A percentile compares a stretch with the other conserved stretches of the same genome.
Conservation (phyloP, 2,888 invertebrate genomes). For the Oscheius sp. region DNA sequence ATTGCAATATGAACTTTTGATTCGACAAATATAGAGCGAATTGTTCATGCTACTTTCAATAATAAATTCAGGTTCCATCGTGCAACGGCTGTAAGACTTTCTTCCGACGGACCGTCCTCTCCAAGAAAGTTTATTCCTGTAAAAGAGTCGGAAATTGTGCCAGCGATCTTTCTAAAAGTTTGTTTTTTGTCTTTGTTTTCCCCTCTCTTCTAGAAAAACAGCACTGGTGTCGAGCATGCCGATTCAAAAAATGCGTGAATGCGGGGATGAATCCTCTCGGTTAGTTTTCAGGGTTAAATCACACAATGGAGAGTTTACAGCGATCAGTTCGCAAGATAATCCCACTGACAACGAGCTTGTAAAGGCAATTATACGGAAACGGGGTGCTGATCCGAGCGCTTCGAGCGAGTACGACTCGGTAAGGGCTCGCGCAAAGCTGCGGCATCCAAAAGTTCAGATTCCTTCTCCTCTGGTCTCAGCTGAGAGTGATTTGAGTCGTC, state of each 20-base stretch:
- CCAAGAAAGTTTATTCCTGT: slow-evolving; percentile 44
- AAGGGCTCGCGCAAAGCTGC: background rate
- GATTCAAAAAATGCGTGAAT: slow-evolving; percentile 52
- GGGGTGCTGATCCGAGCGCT: background rate
- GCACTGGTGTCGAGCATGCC: slow-evolving; percentile 54
- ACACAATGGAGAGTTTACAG: background rate
- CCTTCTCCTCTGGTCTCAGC: background rate
- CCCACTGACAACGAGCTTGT: slow-evolving; percentile 22
- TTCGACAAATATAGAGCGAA: background rate
- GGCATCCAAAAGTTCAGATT: slow-evolving; percentile 4
- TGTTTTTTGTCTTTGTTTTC: background rate
- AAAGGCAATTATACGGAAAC: slow-evolving; percentile 16
- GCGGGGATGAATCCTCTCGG: slow-evolving; percentile 54
- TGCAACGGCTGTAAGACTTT: slow-evolving; percentile 63
- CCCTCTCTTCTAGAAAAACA: slow-evolving; percentile 41
- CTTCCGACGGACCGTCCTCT: slow-evolving; percentile 55
- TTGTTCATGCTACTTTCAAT: slow-evolving; percentile 6
- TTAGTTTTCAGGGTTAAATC: slow-evolving; percentile 3
- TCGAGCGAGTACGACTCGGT: background rate
- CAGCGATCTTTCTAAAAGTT: slow-evolving; percentile 47
- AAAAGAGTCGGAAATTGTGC: slow-evolving; percentile 52
- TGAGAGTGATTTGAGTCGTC: slow-evolving; percentile 32
- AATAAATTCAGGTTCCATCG: slow-evolving; percentile 43
- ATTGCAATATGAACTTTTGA: too few species aligned
- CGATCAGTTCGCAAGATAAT: slow-evolving; percentile 7